These are phyloP conservation scores for Pammene fasciana DNA, from an alignment of 2,888 invertebrate species.

Conservation along the genomic window DNA sequence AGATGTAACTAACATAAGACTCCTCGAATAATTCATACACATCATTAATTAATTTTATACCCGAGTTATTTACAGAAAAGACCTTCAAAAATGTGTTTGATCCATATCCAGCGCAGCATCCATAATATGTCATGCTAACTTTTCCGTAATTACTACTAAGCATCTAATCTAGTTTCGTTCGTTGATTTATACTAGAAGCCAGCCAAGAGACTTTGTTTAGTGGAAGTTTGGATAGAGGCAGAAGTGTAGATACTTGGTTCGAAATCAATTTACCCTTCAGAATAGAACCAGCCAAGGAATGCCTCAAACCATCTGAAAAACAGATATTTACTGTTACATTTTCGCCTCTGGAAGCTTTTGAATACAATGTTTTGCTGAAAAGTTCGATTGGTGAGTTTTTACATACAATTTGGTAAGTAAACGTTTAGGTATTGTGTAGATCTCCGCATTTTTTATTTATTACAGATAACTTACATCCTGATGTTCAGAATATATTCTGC, in stretches of 20 bases:
- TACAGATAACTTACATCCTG: conserved; percentile 78
- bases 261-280: conserved; percentile 78
- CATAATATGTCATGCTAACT: not conserved
- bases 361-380: conserved; percentile 73
- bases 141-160: not conserved
- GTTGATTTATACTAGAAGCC: conserved; percentile 48
- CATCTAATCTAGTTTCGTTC: not conserved
- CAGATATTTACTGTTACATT: conserved; percentile 78
- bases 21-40: too few relatives aligned
- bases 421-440: not conserved
- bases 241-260: conserved; percentile 74
- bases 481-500: conserved; percentile 80
- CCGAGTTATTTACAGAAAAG: too few relatives aligned
- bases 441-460: conserved; percentile 18
- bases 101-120: too few relatives aligned
- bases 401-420: not conserved
- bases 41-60: too few relatives aligned
- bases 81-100: too few relatives aligned
- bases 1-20: too few relatives aligned
- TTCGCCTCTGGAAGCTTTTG: conserved; percentile 80
- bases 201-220: conserved; percentile 74
- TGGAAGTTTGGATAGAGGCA: conserved; percentile 58
- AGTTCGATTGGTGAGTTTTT: conserved; percentile 65
- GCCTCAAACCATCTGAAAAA: conserved; percentile 71
- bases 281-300: conserved; percentile 74